These are phyloP conservation scores for Enteromius afrohamiltoni DNA, from an alignment of 2,797 vertebrate species.

Conservation along the genomic window DNA sequence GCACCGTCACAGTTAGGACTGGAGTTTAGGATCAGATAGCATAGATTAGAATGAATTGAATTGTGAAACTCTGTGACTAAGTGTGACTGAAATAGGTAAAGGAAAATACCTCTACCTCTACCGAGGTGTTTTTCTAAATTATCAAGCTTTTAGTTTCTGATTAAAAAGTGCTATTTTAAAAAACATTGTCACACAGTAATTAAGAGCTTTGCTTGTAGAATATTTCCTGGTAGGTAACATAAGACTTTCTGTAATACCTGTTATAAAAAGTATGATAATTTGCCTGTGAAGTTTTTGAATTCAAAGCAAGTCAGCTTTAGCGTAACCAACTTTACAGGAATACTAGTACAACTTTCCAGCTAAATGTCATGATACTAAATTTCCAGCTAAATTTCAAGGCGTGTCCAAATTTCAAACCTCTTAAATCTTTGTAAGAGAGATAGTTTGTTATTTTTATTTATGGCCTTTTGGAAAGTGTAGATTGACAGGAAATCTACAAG, in stretches of 20 bases:
- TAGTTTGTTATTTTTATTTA: not conserved
- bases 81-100: not conserved
- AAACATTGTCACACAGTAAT: constrained; percentile 1
- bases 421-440: not conserved
- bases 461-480: not conserved
- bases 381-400: not conserved
- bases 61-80: not conserved
- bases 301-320: not conserved
- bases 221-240: not conserved
- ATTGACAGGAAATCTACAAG: not conserved
- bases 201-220: not conserved
- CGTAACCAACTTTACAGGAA: not conserved
- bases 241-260: not conserved
- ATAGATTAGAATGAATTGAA: not conserved
- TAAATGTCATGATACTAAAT: not conserved
- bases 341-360: not conserved
- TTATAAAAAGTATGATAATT: not conserved
- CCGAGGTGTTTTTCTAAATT: not conserved
- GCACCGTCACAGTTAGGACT: not conserved
- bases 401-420: not conserved
- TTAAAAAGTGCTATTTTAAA: not conserved
- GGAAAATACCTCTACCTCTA: not conserved
- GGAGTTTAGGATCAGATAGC: not conserved
- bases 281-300: not conserved
- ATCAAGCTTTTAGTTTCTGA: not conserved